Percentiles rank a stretch among this genome's conserved stretches.
Evolutionary conservation across 2,797 vertebrate species (phyloP).

Genomic region (Fistularia tabacaria): DNA sequence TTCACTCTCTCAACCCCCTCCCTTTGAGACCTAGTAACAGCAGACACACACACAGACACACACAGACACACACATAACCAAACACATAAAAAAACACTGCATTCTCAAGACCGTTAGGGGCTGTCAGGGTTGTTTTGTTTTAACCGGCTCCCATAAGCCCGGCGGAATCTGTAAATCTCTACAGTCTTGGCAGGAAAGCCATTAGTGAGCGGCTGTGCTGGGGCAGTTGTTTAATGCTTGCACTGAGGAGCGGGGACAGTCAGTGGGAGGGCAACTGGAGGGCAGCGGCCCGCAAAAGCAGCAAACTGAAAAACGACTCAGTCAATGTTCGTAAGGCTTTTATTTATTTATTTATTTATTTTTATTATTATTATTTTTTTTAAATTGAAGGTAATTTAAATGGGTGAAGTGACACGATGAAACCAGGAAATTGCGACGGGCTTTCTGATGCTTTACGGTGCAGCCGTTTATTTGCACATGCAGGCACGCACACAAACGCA

Average conservation of each 20-base stretch:
- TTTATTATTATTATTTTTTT: too few species aligned
- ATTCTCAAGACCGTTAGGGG: conserved; percentile 24
- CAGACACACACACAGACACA: conserved; percentile 1
- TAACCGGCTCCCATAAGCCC: conserved; percentile 39
- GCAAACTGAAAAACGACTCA: conserved; percentile 11
- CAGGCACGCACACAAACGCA: not conserved
- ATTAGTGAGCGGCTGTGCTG: conserved; percentile 24
- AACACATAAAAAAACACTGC: conserved; percentile 10
- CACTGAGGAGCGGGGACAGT: conserved; percentile 11
- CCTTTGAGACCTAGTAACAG: conserved; percentile 14
- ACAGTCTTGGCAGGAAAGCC: conserved; percentile 33
- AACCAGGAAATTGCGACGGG: too few species aligned
- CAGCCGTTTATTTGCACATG: not conserved
- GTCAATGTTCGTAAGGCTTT: conserved; percentile 1
- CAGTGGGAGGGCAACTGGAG: conserved; percentile 15
- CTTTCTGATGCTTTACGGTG: too few species aligned
- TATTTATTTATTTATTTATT: too few species aligned
- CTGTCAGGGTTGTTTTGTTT: conserved; percentile 51
- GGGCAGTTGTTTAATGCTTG: conserved; percentile 27
- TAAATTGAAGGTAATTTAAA: not conserved
- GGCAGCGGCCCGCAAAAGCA: not conserved
- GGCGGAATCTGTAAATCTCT: conserved; percentile 38
- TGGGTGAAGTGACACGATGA: too few species aligned
- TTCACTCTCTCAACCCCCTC: conserved; percentile 1
- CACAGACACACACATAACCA: not conserved